These are phyloP conservation scores for Melanotaenia maccullochi DNA, from an alignment of 2,797 vertebrate genomes.

Conservation along the genomic window DNA sequence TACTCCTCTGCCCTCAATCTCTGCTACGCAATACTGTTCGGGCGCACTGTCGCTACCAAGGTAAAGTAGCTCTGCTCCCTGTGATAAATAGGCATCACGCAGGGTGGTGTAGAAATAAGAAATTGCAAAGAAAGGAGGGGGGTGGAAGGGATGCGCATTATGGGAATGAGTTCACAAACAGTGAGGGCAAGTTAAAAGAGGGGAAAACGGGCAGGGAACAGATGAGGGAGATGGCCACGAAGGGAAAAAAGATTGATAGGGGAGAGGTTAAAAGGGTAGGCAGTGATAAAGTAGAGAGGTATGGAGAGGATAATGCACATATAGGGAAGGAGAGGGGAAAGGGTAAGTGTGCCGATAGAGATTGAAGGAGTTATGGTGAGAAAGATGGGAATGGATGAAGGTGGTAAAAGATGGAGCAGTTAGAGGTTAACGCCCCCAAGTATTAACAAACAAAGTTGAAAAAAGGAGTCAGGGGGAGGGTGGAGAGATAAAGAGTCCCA, in stretches of 20 bases:
- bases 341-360: constrained; percentile 70
- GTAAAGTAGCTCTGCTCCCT: constrained; percentile 53
- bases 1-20: constrained; percentile 96
- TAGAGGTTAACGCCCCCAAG: constrained; percentile 54
- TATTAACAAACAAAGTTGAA: constrained; percentile 44
- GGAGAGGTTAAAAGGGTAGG: constrained; percentile 62
- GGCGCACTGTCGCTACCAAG: constrained; percentile 94
- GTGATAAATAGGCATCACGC: constrained; percentile 40
- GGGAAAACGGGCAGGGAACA: constrained; percentile 5
- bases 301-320: constrained; percentile 58
- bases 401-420: constrained; percentile 28
- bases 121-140: constrained; percentile 18
- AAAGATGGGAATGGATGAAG: constrained; percentile 59
- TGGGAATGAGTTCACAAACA: constrained; percentile 22
- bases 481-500: background rate
- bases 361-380: constrained; percentile 65
- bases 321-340: constrained; percentile 66
- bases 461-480: constrained; percentile 28
- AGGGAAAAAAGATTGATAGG: constrained; percentile 61
- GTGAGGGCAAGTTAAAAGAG: constrained; percentile 9
- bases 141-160: constrained; percentile 20
- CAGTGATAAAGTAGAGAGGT: constrained; percentile 72
- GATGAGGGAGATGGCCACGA: constrained; percentile 34
- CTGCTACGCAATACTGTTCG: constrained; percentile 96
- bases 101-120: constrained; percentile 14